Base-by-base conservation (phyloP, 2,113 vertebrate species). In the Mastomys natalensis region DNA sequence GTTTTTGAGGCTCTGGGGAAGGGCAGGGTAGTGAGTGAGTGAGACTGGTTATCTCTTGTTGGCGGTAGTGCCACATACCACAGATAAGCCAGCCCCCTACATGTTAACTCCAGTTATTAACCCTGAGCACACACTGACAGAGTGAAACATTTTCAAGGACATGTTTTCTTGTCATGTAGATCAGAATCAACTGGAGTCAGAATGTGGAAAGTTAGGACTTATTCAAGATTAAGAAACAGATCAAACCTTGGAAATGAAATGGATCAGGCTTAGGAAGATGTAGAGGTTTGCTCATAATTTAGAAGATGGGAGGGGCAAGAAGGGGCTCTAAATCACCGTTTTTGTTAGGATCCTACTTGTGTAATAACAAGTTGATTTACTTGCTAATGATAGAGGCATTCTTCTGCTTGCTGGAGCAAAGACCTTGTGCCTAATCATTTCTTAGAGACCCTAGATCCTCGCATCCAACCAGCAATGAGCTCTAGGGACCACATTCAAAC, bases 1-100 rank as follows among this genome's bases (percentile, higher is more conserved):
- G 37, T 73, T 29, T 13, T 17, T 17, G 15, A 29, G 74, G 51
- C 58, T 60, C 31, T 9, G 53, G 3, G 22, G 19, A 51, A 12
- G 34, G 40, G 2, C 26, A 0, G 16, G 58, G 16, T 21, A 31
- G 3, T 1, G 17, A 40, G 8, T 11, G 8, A 4, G 2, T 2
- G 0, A 88, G 7, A 15, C 1, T 3, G 26, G 21, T 8, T 40
- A 10, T 12, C 15, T 81, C 43, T 76, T 26, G 12, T 15, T n/a
- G 68, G 53, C 7, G 51, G 60, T 12, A 29, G 17, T 40, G 34
- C 45, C 66, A 72, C 24, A 10, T 0, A 5, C 76, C 34, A 51
- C 21, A 24, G 55, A 26, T 16, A 26, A 43, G 82, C 0, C 5
- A 3, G 1, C 7, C 9, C 10, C 9, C 9, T 11, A 12, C 21